Conservation (phyloP, 2,113 vertebrate species). For the Mastomys natalensis region DNA sequence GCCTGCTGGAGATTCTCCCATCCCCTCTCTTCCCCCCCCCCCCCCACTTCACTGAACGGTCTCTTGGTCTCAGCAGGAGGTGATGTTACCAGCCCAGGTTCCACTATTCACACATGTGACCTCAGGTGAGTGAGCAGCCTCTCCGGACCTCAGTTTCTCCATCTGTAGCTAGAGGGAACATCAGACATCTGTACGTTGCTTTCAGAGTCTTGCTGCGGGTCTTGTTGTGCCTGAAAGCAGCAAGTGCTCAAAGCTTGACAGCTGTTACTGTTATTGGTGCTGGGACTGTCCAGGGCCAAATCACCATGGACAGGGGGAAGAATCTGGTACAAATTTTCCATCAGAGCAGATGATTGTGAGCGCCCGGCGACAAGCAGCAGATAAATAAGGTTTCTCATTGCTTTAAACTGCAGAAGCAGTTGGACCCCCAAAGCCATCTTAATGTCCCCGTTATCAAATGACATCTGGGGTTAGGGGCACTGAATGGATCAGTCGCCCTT, state of each 20-base stretch:
- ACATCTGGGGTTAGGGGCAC: constrained; percentile 55
- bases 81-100: background rate
- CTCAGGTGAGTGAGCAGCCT: background rate
- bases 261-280: background rate
- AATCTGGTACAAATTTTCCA: constrained; percentile 37
- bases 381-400: background rate
- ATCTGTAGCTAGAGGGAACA: background rate
- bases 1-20: background rate
- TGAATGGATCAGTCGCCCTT: constrained; percentile 65
- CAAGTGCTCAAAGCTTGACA: background rate
- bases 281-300: constrained; percentile 41
- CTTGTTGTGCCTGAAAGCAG: background rate
- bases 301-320: background rate
- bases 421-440: constrained; percentile 32
- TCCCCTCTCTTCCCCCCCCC: too few species aligned
- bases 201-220: background rate
- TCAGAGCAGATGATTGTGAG: background rate
- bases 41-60: background rate
- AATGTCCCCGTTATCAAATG: background rate
- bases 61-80: background rate
- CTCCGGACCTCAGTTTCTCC: constrained; percentile 51
- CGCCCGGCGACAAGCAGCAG: background rate
- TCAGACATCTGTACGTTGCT: background rate
- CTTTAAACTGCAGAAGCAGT: constrained; percentile 31
- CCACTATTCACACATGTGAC: background rate